Evolutionary conservation across 2,797 vertebrate species (phyloP), one percentile per base, ranked within the genome.

Genomic region (Sandelia bainsii): DNA sequence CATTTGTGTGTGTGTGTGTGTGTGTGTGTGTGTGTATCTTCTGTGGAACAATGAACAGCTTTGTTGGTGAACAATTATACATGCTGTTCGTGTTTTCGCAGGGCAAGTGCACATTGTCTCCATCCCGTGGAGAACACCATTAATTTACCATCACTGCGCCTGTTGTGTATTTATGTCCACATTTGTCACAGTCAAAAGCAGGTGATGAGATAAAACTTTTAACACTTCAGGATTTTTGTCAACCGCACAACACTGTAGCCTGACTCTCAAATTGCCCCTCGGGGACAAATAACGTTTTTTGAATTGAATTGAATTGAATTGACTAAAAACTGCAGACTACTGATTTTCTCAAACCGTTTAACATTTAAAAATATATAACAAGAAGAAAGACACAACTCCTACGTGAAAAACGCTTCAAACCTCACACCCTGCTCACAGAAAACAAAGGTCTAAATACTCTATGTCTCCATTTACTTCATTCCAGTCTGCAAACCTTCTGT

Each of bases 11-110:
- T 51, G 70, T 51, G 56, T 46, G 75, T 59, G 34, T 32, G 25
- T 48, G 11, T 58, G 23, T 67, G 60, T 52, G 62, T n/a, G 66
- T n/a, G 58, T 52, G 68, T 56, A n/a, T 66, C 53, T 71, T 59
- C 29, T 39, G 22, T 59, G 56, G 22, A 69, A 84, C 81, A 75
- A 74, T 81, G 77, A 89, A 58, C 68, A 79, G 72, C 65, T 80
- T 76, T 64, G 67, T 72, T 80, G 87, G 85, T 71, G 89, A 86
- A 81, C 85, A 71, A 80, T 88, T 89, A 86, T 73, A 75, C 89
- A 87, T 89, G 90, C 80, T 75, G 86, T 80, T 83, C 84, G 75
- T 82, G 80, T 89, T 88, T 88, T 80, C 6, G 7, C 62, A 66
- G 77, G 73, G 60, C 69, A 70, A 84, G 69, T 51, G 80, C 69